A percentile compares a stretch with the other conserved stretches of the same genome.
phyloP scores from a whole-genome alignment of 2,888 invertebrate genomes.

The Hedychridium roseum region DNA sequence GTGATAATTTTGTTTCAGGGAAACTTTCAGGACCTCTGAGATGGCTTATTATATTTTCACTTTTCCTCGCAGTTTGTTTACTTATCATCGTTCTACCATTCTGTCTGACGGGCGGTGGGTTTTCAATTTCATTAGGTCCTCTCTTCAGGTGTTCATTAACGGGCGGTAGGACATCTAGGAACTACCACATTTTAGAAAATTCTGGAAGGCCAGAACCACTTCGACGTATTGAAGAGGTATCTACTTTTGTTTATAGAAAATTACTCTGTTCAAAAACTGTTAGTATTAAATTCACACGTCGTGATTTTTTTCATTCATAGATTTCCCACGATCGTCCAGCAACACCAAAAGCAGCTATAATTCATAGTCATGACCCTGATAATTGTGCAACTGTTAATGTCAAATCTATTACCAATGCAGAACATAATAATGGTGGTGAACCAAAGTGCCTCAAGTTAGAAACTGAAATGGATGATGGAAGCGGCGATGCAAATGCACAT shows the following conservation, averaged over 20 bases:
- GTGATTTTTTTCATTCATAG: too few relatives aligned
- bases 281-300: too few relatives aligned
- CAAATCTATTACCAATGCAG: too few relatives aligned
- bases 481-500: too few relatives aligned
- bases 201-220: conserved; percentile 30
- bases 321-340: too few relatives aligned
- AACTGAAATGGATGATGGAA: too few relatives aligned
- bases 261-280: too few relatives aligned
- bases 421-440: too few relatives aligned
- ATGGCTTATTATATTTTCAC: conserved; percentile 12
- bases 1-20: conserved; percentile 28
- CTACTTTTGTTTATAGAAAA: conserved; percentile 1
- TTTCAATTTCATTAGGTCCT: conserved; percentile 42
- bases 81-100: conserved; percentile 28
- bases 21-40: conserved; percentile 26
- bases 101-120: conserved; percentile 33
- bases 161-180: conserved; percentile 5
- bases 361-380: too few relatives aligned
- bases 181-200: conserved; percentile 14
- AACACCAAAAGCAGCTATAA: too few relatives aligned
- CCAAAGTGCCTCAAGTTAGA: too few relatives aligned
- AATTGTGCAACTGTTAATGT: too few relatives aligned
- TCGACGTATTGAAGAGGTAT: conserved; percentile 39
- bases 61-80: conserved; percentile 27
- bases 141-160: conserved; percentile 33